Conservation (phyloP, 1,140 invertebrate species). For the Drosophila bifasciata region DNA sequence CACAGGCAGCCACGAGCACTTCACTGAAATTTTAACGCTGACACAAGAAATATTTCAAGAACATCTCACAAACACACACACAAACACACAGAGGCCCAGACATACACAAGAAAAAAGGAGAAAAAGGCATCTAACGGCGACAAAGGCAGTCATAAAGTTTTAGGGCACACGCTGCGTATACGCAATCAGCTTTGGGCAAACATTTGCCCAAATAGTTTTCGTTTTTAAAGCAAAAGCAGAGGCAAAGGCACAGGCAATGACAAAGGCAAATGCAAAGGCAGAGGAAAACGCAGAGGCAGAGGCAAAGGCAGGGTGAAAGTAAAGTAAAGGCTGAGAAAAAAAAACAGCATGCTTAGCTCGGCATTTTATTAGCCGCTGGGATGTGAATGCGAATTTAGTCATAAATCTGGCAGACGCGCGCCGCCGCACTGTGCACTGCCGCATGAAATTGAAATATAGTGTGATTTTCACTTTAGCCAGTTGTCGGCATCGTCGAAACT, state of each 20-base stretch:
- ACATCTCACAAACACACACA: constrained; percentile 37
- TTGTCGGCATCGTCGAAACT: constrained; percentile 28
- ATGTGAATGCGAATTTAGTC: constrained; percentile 81
- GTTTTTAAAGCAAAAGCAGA: constrained; percentile 62
- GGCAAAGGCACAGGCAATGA: no score
- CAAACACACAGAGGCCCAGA: constrained; percentile 28
- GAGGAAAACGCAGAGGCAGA: constrained; percentile 11
- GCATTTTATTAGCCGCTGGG: constrained; percentile 80
- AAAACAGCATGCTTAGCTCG: constrained; percentile 71
- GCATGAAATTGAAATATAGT: constrained; percentile 82
- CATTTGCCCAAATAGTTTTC: constrained; percentile 76
- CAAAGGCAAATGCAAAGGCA: not conserved
- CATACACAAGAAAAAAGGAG: not conserved
- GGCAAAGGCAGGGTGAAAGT: not conserved
- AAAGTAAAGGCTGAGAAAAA: constrained; percentile 15
- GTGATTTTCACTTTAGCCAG: constrained; percentile 77
- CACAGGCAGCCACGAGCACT: constrained; percentile 71
- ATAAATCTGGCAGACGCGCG: constrained; percentile 73
- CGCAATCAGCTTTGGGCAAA: constrained; percentile 76
- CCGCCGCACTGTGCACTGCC: constrained; percentile 68
- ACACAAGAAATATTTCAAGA: constrained; percentile 79
- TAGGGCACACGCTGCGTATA: constrained; percentile 73
- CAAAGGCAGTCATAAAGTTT: constrained; percentile 65
- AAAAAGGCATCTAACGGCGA: constrained; percentile 48
- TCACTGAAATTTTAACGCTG: constrained; percentile 75